Percentiles rank a stretch among this genome's conserved stretches.
Evolutionary conservation across 2,888 invertebrate species (phyloP).

Genomic region (Imbricaverruca yamaguchii): DNA sequence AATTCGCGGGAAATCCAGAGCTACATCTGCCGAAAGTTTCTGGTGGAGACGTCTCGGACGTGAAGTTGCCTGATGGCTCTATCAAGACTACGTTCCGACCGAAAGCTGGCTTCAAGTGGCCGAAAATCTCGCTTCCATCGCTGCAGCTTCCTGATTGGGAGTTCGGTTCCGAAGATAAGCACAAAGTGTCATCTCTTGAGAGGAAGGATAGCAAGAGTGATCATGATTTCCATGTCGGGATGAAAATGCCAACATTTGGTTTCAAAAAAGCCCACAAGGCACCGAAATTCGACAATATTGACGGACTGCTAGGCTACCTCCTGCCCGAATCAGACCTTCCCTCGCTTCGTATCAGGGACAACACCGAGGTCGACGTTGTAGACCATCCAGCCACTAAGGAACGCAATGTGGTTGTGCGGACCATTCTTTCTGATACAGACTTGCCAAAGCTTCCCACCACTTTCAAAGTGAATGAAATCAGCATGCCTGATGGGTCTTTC

Average conservation of each 20-base stretch:
- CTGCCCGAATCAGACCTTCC: background rate
- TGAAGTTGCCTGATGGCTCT: background rate
- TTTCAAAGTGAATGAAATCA: background rate
- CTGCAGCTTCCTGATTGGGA: too few relatives aligned
- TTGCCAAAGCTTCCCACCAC: background rate
- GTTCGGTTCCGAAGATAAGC: too few relatives aligned
- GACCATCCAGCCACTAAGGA: background rate
- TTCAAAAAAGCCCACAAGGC: background rate
- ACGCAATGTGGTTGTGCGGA: background rate
- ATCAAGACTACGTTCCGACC: background rate
- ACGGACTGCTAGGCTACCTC: background rate
- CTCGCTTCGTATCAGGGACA: background rate
- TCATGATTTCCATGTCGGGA: too few relatives aligned
- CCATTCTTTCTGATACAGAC: background rate
- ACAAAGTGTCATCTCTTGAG: too few relatives aligned
- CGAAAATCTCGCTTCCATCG: background rate
- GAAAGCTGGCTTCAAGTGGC: background rate
- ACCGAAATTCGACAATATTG: background rate
- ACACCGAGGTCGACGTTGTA: background rate
- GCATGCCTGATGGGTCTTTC: background rate
- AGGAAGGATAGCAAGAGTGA: background rate
- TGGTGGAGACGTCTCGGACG: background rate
- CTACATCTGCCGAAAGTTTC: background rate
- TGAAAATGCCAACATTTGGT: background rate
- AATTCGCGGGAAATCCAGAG: background rate